Evolutionary conservation across 1,140 invertebrate species (phyloP).

Genomic region (Diorhabda elongata): DNA sequence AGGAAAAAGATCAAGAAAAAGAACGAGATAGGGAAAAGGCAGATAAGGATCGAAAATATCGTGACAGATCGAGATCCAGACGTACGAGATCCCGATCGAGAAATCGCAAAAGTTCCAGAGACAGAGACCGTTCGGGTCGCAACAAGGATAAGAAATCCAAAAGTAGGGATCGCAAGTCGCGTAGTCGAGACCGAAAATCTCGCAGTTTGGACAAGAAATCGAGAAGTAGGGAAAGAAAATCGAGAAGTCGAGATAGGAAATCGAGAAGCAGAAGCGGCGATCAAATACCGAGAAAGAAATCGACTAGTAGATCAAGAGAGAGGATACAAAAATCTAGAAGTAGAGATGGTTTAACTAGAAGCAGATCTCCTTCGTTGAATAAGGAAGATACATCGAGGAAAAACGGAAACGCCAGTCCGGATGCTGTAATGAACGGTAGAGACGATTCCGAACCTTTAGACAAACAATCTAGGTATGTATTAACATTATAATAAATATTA

Average conservation of each 20-base stretch:
- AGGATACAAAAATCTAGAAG: constrained; percentile 24
- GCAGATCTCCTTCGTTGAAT: constrained; percentile 24
- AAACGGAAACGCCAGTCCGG: constrained; percentile 41
- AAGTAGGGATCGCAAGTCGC: constrained; percentile 20
- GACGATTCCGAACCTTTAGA: constrained; percentile 26
- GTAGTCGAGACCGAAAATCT: constrained; percentile 15
- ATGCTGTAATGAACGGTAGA: constrained; percentile 29
- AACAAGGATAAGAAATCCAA: constrained; percentile 22
- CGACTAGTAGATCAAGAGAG: constrained; percentile 8
- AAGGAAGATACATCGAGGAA: constrained; percentile 30
- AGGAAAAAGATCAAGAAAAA: constrained; percentile 63
- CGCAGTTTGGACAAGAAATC: constrained; percentile 25
- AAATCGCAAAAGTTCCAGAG: constrained; percentile 24
- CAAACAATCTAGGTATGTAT: background rate
- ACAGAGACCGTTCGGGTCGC: constrained; percentile 18
- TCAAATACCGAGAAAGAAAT: background rate
- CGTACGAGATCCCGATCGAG: constrained; percentile 23
- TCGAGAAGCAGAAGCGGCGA: constrained; percentile 27
- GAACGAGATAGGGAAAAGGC: constrained; percentile 37
- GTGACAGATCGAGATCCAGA: constrained; percentile 39
- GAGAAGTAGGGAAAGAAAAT: constrained; percentile 25
- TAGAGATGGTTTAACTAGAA: constrained; percentile 12
- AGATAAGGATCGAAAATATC: constrained; percentile 43
- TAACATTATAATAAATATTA: background rate
- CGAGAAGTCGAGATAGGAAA: constrained; percentile 21